Evolutionary conservation across 1,140 invertebrate genomes (phyloP).

Genomic region (Marisa cornuarietis): DNA sequence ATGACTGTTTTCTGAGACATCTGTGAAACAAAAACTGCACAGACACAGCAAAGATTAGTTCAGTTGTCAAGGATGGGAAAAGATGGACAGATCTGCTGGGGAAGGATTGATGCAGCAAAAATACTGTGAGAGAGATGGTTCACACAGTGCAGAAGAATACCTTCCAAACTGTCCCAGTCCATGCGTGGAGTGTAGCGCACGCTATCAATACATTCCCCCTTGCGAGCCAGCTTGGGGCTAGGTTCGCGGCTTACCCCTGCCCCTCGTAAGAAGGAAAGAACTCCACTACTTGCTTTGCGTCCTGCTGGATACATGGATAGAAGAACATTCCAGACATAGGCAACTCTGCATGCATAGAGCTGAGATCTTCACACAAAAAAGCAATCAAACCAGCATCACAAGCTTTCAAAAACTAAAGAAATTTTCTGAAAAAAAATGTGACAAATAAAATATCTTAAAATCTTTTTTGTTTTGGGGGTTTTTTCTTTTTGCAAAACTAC

Average conservation of each 20-base stretch:
- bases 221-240: constrained; percentile 19
- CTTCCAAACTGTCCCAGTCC: constrained; percentile 49
- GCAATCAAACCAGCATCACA: too few species aligned
- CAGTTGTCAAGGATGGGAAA: neutral
- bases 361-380: too few species aligned
- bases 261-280: constrained; percentile 54
- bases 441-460: too few species aligned
- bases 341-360: too few species aligned
- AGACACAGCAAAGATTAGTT: neutral
- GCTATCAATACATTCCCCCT: constrained; percentile 39
- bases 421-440: too few species aligned
- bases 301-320: constrained; percentile 4
- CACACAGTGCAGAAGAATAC: constrained; percentile 13
- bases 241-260: constrained; percentile 16
- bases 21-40: neutral
- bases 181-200: constrained; percentile 52
- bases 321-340: too few species aligned
- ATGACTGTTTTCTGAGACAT: too few species aligned
- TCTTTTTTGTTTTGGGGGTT: too few species aligned
- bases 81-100: constrained; percentile 1
- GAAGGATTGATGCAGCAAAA: neutral
- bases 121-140: neutral
- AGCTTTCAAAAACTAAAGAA: too few species aligned
- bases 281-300: constrained; percentile 35
- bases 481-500: too few species aligned